Evolutionary conservation across 2,888 invertebrate species (phyloP).

Genomic region (Xestia c-nigrum): DNA sequence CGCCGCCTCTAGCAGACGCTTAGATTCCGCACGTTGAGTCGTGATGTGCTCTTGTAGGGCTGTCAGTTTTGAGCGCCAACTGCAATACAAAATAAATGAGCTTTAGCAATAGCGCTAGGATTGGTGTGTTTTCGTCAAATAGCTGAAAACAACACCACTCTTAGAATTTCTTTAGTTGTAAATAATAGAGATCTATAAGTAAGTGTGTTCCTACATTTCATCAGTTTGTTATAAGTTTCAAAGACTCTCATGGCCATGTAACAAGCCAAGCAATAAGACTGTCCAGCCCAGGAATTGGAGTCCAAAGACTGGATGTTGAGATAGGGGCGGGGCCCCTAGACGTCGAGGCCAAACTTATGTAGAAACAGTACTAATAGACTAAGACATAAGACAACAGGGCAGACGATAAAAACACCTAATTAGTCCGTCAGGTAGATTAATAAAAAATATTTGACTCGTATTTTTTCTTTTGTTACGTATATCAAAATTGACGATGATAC

Average conservation of each 20-base stretch:
- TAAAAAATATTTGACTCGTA: too few species aligned
- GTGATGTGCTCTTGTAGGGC: constrained; percentile 72
- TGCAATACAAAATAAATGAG: constrained; percentile 56
- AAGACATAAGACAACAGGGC: background rate
- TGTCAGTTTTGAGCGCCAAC: constrained; percentile 76
- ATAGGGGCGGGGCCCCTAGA: too few species aligned
- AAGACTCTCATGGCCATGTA: too few species aligned
- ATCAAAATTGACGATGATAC: too few species aligned
- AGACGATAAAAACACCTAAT: too few species aligned
- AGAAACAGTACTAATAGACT: background rate
- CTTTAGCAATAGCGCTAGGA: background rate
- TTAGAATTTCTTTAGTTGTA: background rate
- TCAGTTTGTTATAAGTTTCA: too few species aligned
- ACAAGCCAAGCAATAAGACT: background rate
- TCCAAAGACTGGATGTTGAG: too few species aligned
- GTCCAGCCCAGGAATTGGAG: background rate
- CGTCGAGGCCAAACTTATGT: background rate
- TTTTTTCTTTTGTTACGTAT: too few species aligned
- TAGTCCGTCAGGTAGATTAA: too few species aligned
- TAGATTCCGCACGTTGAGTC: constrained; percentile 60
- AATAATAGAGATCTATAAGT: too few species aligned
- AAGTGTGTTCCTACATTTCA: too few species aligned
- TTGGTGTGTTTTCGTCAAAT: background rate
- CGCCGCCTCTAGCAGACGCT: constrained; percentile 59
- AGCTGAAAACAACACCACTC: background rate